phyloP scores from a whole-genome alignment of 2,888 invertebrate species.

The Busseola fusca region DNA sequence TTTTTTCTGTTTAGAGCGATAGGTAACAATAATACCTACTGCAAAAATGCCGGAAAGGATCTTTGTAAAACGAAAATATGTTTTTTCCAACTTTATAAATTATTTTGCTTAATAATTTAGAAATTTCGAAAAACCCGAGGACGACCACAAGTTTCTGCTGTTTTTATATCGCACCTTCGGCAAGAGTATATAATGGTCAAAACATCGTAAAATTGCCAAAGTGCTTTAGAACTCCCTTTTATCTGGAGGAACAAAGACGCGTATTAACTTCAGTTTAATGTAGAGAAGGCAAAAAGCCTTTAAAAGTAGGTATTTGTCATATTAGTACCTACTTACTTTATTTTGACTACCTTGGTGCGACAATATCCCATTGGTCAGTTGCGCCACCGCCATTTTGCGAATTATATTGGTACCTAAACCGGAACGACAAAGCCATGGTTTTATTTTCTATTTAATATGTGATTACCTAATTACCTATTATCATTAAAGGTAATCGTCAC shows the following conservation, averaged over 20 bases:
- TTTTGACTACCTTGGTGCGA: background rate
- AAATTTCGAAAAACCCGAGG: too few species aligned
- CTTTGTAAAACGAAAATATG: background rate
- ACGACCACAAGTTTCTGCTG: background rate
- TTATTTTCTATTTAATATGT: background rate
- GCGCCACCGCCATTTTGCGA: background rate
- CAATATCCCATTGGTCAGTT: background rate
- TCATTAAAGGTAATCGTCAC: background rate
- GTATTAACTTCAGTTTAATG: background rate
- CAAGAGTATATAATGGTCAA: background rate
- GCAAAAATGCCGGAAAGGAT: background rate
- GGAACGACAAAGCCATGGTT: background rate
- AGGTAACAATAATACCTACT: background rate
- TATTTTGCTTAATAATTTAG: background rate
- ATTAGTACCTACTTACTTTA: background rate
- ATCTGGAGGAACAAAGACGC: background rate
- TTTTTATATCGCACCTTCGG: too few species aligned
- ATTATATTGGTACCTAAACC: too few species aligned
- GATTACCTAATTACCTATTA: background rate
- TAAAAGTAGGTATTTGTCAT: too few species aligned
- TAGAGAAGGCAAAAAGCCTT: background rate
- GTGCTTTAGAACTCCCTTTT: background rate
- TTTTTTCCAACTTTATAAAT: background rate
- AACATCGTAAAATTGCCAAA: background rate
- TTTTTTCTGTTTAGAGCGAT: background rate